Evolutionary conservation across 1,140 invertebrate species (phyloP), one percentile per base, ranked within the genome.

Genomic region (Meteorus sp.): DNA sequence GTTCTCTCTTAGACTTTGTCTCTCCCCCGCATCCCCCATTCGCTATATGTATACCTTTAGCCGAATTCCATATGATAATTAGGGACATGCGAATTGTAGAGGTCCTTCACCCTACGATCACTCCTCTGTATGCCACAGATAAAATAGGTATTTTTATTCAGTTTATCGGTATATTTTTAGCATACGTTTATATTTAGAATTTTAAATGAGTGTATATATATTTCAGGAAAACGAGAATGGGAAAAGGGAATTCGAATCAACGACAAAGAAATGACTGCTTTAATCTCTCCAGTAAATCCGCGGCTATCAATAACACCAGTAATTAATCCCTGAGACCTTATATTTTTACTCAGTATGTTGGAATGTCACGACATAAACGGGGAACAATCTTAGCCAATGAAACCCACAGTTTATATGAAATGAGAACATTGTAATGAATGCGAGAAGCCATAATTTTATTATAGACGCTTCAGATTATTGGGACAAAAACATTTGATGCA

Each of bases 81-180:
- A 48, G 9, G 31, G 17, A 52, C 31, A 52, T 19, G 50, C 31
- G 37, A n/a, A 11, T n/a, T n/a, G n/a, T n/a, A n/a, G 37, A 31
- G 50, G 50, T 52, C 50, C 50, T 52, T 52, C 50, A 52, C 15
- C 50, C 33, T 15, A n/a, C n/a, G n/a, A n/a, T n/a, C n/a, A n/a
- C n/a, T n/a, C n/a, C n/a, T n/a, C n/a, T n/a, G n/a, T n/a, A n/a
- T n/a, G n/a, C n/a, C n/a, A n/a, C n/a, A n/a, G n/a, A n/a, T n/a
- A n/a, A n/a, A n/a, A n/a, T n/a, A n/a, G n/a, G n/a, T n/a, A n/a
- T n/a, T n/a, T n/a, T n/a, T n/a, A n/a, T n/a, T n/a, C n/a, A n/a
- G n/a, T n/a, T n/a, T n/a, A n/a, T n/a, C n/a, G n/a, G n/a, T n/a
- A n/a, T n/a, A n/a, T n/a, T n/a, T n/a, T n/a, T n/a, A n/a, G n/a